phyloP scores from a whole-genome alignment of 1,140 invertebrate genomes.

The Heliothis virescens region DNA sequence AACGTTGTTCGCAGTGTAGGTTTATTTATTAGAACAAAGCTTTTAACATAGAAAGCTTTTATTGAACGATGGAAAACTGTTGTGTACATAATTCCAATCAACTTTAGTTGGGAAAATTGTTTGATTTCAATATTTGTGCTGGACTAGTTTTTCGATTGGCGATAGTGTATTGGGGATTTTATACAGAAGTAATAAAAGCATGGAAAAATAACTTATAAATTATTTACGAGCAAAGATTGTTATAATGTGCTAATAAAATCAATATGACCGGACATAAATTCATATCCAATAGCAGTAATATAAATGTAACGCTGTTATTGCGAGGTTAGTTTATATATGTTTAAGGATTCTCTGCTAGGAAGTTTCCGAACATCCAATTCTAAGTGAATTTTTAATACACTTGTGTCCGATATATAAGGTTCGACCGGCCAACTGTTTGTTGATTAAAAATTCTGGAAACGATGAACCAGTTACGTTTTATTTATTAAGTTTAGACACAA shows the following conservation, averaged over 20 bases:
- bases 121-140: too few relatives aligned
- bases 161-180: too few relatives aligned
- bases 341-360: too few relatives aligned
- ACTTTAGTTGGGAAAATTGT: neutral
- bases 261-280: neutral
- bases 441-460: too few relatives aligned
- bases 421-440: too few relatives aligned
- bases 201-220: neutral
- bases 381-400: too few relatives aligned
- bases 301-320: neutral
- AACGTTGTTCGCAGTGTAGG: neutral
- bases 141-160: too few relatives aligned
- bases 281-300: neutral
- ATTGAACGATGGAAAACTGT: neutral
- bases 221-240: conserved; percentile 30
- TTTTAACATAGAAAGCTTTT: conserved; percentile 15
- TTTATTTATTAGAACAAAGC: conserved; percentile 6
- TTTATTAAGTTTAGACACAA: too few relatives aligned
- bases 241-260: neutral
- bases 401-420: too few relatives aligned
- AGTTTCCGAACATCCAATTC: too few relatives aligned
- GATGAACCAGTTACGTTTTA: too few relatives aligned
- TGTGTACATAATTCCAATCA: conserved; percentile 1
- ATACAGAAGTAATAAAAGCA: neutral
- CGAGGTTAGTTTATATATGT: neutral